These are phyloP conservation scores for Ictalurus punctatus DNA, from an alignment of 2,113 vertebrate genomes.

Conservation along the genomic window DNA sequence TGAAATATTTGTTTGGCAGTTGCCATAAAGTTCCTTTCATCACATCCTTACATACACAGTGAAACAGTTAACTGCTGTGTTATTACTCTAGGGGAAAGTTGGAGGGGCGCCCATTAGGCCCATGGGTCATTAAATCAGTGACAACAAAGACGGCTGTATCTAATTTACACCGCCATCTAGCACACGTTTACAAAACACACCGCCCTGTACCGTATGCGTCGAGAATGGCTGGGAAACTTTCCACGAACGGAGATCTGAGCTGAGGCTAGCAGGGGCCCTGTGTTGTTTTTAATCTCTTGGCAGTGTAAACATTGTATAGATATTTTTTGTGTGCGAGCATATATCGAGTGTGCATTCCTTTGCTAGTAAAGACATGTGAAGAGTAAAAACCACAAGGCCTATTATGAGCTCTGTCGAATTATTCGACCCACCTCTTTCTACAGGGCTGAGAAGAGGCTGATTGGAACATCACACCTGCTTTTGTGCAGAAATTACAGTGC, in stretches of 20 bases:
- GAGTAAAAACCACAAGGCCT: conserved; percentile 61
- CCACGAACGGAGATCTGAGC: not conserved
- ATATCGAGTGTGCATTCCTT: conserved; percentile 55
- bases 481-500: conserved; percentile 69
- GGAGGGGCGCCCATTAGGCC: conserved; percentile 52
- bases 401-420: conserved; percentile 60
- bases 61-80: conserved; percentile 57
- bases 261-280: conserved; percentile 27
- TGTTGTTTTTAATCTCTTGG: conserved; percentile 46
- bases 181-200: conserved; percentile 38
- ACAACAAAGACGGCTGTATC: conserved; percentile 55
- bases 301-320: conserved; percentile 61
- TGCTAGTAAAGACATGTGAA: conserved; percentile 62
- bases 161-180: conserved; percentile 47
- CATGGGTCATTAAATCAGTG: conserved; percentile 55
- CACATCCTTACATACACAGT: conserved; percentile 51
- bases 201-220: conserved; percentile 14
- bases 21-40: conserved; percentile 55
- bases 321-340: conserved; percentile 26
- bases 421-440: conserved; percentile 53
- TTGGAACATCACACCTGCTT: conserved; percentile 71
- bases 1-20: conserved; percentile 57
- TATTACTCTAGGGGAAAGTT: conserved; percentile 53
- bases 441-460: conserved; percentile 59
- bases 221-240: conserved; percentile 29